These are phyloP conservation scores for Griposia aprilina DNA, from an alignment of 2,888 invertebrate genomes.

Conservation along the genomic window DNA sequence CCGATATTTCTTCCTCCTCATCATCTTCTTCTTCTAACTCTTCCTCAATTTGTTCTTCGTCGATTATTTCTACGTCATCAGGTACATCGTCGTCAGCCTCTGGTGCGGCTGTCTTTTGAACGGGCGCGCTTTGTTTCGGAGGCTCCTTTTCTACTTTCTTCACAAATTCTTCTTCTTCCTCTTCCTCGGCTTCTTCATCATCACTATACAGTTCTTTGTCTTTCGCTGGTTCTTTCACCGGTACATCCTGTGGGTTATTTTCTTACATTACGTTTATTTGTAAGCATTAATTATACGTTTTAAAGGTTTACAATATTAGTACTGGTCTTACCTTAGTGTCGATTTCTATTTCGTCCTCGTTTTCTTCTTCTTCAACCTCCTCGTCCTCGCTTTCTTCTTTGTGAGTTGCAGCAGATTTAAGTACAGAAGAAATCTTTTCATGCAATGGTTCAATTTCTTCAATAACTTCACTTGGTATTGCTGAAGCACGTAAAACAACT, in stretches of 20 bases:
- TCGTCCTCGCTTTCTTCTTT: constrained; percentile 77
- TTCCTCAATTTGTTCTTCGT: constrained; percentile 87
- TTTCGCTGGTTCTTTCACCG: constrained; percentile 53
- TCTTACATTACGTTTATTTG: constrained; percentile 30
- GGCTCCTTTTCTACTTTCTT: constrained; percentile 75
- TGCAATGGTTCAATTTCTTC: constrained; percentile 68
- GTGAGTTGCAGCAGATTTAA: constrained; percentile 70
- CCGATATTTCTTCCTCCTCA: constrained; percentile 90
- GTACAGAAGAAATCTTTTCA: constrained; percentile 66
- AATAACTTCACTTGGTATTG: constrained; percentile 65
- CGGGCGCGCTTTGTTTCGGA: constrained; percentile 70
- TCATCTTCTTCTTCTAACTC: constrained; percentile 87
- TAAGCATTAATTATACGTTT: constrained; percentile 25
- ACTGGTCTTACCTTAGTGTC: constrained; percentile 68
- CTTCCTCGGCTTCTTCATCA: constrained; percentile 79
- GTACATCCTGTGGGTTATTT: constrained; percentile 69
- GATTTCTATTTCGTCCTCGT: constrained; percentile 72
- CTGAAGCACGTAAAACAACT: constrained; percentile 68
- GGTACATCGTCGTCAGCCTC: constrained; percentile 81
- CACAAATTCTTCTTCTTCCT: constrained; percentile 79
- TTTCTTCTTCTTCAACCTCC: constrained; percentile 75
- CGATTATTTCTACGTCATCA: constrained; percentile 87
- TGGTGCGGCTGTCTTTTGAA: constrained; percentile 56
- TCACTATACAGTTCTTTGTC: constrained; percentile 84
- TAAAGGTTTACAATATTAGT: constrained; percentile 23